Percentiles rank a stretch among this genome's conserved stretches.
phyloP scores from a whole-genome alignment of 2,888 invertebrate species.

The Elaeidobius kamerunicus region DNA sequence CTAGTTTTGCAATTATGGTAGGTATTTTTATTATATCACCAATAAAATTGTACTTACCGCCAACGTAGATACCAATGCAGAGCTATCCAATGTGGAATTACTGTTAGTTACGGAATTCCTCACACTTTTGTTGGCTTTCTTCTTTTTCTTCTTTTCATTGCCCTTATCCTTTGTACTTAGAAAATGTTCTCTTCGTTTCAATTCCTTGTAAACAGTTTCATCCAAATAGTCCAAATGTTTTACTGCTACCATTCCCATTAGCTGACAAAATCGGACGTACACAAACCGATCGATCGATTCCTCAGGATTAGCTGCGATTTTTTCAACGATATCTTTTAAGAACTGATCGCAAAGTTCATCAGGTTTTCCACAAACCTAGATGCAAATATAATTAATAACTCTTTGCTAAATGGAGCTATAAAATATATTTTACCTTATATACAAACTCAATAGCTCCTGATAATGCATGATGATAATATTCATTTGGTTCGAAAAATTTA shows the following conservation, averaged over 20 bases:
- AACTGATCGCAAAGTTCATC: constrained; percentile 49
- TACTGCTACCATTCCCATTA: constrained; percentile 75
- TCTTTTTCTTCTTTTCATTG: constrained; percentile 48
- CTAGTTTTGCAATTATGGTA: no score
- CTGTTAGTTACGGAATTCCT: neutral
- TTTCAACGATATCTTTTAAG: constrained; percentile 34
- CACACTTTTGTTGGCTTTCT: constrained; percentile 11
- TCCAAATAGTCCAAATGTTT: constrained; percentile 81
- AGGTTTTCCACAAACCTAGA: constrained; percentile 58
- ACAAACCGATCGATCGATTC: constrained; percentile 24
- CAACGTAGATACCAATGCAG: neutral
- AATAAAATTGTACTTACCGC: neutral
- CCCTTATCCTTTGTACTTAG: constrained; percentile 46
- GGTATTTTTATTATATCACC: neutral
- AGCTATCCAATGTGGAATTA: neutral
- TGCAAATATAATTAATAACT: constrained; percentile 27
- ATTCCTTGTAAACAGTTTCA: constrained; percentile 76
- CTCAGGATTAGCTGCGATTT: constrained; percentile 14
- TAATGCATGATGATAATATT: constrained; percentile 57
- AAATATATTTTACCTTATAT: constrained; percentile 50
- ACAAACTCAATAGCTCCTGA: constrained; percentile 59
- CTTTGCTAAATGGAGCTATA: neutral
- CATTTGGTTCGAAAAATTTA: constrained; percentile 51
- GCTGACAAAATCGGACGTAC: constrained; percentile 38
- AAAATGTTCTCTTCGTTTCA: constrained; percentile 61